Percentiles rank a stretch among this genome's conserved stretches.
phyloP scores from a whole-genome alignment of 1,140 invertebrate species.

The Ceratosolen solmsi region DNA sequence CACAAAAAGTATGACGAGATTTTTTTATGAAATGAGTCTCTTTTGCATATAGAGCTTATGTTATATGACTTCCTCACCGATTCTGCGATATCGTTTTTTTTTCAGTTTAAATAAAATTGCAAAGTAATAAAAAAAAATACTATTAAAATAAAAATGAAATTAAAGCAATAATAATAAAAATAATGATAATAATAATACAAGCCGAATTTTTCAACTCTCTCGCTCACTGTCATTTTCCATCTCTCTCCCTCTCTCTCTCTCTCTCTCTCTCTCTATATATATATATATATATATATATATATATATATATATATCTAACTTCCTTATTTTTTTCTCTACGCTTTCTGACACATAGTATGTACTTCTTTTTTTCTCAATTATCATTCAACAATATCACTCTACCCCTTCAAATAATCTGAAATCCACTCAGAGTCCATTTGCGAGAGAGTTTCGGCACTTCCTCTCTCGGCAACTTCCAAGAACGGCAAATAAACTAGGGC shows the following conservation, averaged over 20 bases:
- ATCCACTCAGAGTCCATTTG: not conserved
- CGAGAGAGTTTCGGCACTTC: constrained; percentile 2
- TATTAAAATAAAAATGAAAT: not conserved
- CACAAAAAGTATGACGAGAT: constrained; percentile 10
- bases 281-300: too few relatives aligned
- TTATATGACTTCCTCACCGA: not conserved
- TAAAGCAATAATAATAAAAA: not conserved
- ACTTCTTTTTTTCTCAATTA: not conserved
- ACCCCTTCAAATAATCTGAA: not conserved
- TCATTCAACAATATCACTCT: not conserved
- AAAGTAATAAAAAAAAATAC: not conserved
- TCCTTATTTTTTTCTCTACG: not conserved
- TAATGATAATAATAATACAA: not conserved
- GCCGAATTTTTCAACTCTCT: not conserved
- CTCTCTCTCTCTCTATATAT: not conserved
- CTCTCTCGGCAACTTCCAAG: not conserved
- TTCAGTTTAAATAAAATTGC: not conserved
- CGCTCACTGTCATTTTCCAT: not conserved
- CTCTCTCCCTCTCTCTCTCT: not conserved
- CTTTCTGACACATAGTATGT: not conserved
- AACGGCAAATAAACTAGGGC: not conserved
- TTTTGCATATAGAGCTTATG: not conserved
- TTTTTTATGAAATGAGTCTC: not conserved
- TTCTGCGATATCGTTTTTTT: not conserved
- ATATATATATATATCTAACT: too few relatives aligned